phyloP scores from a whole-genome alignment of 2,888 invertebrate genomes.

The Cantharis lateralis region DNA sequence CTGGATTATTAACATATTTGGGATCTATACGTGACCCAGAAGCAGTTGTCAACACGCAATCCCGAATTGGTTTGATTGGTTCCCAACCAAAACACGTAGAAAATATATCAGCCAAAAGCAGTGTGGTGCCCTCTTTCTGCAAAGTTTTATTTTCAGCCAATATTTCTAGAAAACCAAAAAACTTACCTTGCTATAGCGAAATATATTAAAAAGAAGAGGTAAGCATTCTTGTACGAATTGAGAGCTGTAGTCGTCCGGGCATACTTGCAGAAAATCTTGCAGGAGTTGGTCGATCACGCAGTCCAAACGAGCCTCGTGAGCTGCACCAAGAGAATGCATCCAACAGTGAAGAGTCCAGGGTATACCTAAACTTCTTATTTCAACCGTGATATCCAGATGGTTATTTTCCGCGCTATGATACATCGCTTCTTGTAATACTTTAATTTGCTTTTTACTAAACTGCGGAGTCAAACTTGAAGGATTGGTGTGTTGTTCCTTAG shows the following conservation, averaged over 20 bases:
- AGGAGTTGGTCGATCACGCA: constrained; percentile 85
- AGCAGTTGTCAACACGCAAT: constrained; percentile 66
- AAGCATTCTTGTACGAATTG: constrained; percentile 90
- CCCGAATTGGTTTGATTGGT: constrained; percentile 75
- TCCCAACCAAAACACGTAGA: constrained; percentile 90
- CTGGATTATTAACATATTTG: constrained; percentile 92
- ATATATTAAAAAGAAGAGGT: constrained; percentile 86
- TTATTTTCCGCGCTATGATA: constrained; percentile 93
- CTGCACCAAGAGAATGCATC: constrained; percentile 87
- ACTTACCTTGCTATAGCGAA: constrained; percentile 84
- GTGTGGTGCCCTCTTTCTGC: constrained; percentile 86
- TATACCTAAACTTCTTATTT: constrained; percentile 82
- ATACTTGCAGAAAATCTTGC: constrained; percentile 88
- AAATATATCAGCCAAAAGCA: constrained; percentile 85
- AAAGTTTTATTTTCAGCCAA: constrained; percentile 37
- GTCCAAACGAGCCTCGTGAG: constrained; percentile 82
- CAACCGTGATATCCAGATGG: constrained; percentile 87
- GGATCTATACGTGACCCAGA: constrained; percentile 84
- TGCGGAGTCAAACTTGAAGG: constrained; percentile 53
- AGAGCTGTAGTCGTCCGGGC: constrained; percentile 86
- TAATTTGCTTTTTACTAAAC: constrained; percentile 80
- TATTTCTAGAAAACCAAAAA: background rate
- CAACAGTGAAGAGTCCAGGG: constrained; percentile 93
- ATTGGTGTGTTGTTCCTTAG: constrained; percentile 39
- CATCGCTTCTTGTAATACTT: constrained; percentile 90